These are phyloP conservation scores for Montifringilla adamsi DNA, from an alignment of 2,113 vertebrate genomes.

Conservation along the genomic window DNA sequence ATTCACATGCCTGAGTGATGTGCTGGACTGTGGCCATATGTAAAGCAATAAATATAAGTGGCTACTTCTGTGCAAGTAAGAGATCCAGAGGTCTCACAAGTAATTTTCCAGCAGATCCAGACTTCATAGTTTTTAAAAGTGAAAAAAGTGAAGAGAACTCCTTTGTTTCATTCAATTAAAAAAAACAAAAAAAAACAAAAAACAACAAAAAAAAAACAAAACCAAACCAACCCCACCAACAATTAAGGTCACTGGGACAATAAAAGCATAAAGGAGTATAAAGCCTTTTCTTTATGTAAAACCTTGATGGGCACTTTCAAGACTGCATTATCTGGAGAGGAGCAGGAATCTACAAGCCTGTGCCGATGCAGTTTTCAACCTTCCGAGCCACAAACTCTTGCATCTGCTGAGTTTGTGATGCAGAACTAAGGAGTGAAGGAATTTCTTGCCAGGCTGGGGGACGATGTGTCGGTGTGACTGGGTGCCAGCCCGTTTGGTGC, in stretches of 20 bases:
- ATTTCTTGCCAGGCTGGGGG: not conserved
- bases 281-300: slow-evolving; percentile 1
- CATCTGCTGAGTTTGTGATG: not conserved
- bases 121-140: not conserved
- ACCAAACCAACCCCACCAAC: not conserved
- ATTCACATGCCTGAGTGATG: slow-evolving; percentile 50
- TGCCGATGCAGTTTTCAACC: not conserved
- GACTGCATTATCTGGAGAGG: not conserved
- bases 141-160: not conserved
- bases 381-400: not conserved
- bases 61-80: slow-evolving; percentile 51
- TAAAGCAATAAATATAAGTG: slow-evolving; percentile 62
- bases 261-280: not conserved
- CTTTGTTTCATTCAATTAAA: not conserved
- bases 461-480: fast-evolving
- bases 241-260: not conserved
- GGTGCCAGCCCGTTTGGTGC: not conserved
- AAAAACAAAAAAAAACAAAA: not conserved
- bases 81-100: slow-evolving; percentile 30
- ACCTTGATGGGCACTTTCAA: not conserved
- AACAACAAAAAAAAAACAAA: not conserved
- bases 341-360: not conserved
- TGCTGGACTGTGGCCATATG: slow-evolving; percentile 48
- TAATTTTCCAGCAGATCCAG: slow-evolving; percentile 42
- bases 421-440: not conserved